Conservation (phyloP, 2,113 vertebrate genomes). For the Pluvianellus socialis region DNA sequence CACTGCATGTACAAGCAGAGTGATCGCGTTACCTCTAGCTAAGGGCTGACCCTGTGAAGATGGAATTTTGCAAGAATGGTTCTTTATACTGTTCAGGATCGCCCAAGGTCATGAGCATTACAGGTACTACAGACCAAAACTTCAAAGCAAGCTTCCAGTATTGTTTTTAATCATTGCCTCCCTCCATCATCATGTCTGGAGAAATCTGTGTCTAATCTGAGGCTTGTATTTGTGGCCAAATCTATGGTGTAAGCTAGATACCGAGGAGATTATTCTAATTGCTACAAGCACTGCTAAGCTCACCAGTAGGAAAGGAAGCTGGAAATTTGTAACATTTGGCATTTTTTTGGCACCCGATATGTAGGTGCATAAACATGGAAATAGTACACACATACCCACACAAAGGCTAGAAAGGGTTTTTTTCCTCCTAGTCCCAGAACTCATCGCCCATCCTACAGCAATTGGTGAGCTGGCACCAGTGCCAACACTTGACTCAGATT, state of each 20-base stretch:
- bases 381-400: not conserved
- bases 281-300: not conserved
- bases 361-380: not conserved
- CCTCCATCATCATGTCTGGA: not conserved
- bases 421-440: not conserved
- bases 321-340: not conserved
- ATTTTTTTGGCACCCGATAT: not conserved
- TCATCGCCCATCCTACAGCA: not conserved
- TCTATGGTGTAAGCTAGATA: not conserved
- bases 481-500: not conserved
- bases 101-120: not conserved
- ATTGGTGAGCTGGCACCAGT: not conserved
- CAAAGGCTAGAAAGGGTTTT: not conserved
- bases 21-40: not conserved
- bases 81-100: not conserved
- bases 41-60: not conserved
- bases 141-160: not conserved
- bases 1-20: not conserved
- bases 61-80: not conserved
- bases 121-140: not conserved
- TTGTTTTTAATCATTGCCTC: not conserved
- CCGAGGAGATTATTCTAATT: not conserved
- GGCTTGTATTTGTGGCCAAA: not conserved
- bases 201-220: not conserved
- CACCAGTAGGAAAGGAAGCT: not conserved